Conservation (phyloP, 2,113 vertebrate genomes). For the Anoplopoma fimbria region DNA sequence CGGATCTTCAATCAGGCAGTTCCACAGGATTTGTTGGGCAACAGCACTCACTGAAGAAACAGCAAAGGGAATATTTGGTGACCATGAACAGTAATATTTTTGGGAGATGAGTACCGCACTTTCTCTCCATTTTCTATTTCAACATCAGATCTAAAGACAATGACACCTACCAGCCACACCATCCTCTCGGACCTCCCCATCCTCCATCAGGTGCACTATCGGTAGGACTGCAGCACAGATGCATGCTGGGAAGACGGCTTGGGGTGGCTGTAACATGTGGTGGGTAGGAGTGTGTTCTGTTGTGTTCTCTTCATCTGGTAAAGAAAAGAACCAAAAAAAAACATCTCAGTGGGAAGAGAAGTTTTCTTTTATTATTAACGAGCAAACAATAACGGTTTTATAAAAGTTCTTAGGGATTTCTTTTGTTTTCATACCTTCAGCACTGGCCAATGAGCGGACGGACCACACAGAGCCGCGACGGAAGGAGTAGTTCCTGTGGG, state of each 20-base stretch:
- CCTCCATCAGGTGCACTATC: slow-evolving; percentile 98
- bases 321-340: background rate
- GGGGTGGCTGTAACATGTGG: slow-evolving; percentile 94
- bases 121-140: background rate
- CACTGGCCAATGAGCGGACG: slow-evolving; percentile 93
- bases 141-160: background rate
- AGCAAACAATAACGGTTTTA: background rate
- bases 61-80: background rate
- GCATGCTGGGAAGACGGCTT: slow-evolving; percentile 98
- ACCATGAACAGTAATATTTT: background rate
- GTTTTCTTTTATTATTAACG: background rate
- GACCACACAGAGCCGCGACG: slow-evolving; percentile 97
- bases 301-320: slow-evolving; percentile 93
- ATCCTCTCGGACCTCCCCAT: slow-evolving; percentile 96
- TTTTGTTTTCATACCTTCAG: slow-evolving; percentile 87
- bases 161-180: slow-evolving; percentile 91
- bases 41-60: slow-evolving; percentile 92
- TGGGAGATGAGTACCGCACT: background rate
- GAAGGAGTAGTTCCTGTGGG: slow-evolving; percentile 98
- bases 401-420: background rate
- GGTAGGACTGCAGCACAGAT: slow-evolving; percentile 98
- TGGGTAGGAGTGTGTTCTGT: slow-evolving; percentile 97
- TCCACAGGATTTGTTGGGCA: slow-evolving; percentile 98
- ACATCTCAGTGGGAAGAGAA: background rate
- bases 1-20: slow-evolving; percentile 98